Evolutionary conservation across 2,797 vertebrate genomes (phyloP).

Genomic region (Sibirionetta formosa): DNA sequence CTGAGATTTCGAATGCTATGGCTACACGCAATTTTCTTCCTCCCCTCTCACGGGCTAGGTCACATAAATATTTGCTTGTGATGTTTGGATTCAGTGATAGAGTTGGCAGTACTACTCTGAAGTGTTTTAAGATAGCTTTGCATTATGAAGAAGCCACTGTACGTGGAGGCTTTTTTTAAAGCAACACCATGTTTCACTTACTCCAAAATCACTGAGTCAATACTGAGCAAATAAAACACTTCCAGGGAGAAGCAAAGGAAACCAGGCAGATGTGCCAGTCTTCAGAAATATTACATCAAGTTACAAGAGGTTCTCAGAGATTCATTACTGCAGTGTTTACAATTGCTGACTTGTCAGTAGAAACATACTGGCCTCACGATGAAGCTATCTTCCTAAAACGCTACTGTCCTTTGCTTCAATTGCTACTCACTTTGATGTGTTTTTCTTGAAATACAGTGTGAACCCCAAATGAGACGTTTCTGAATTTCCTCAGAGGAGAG

Average conservation of each 20-base stretch:
- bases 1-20: neutral
- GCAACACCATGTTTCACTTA: neutral
- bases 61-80: neutral
- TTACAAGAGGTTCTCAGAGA: neutral
- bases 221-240: neutral
- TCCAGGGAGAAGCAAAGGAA: neutral
- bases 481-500: slow-evolving; percentile 2
- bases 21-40: neutral
- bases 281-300: neutral
- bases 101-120: neutral
- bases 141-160: neutral
- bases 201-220: neutral
- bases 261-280: neutral
- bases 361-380: neutral
- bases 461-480: neutral
- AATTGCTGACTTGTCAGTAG: neutral
- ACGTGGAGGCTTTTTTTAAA: neutral
- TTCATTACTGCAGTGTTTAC: neutral
- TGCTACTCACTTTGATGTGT: neutral
- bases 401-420: neutral
- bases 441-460: neutral
- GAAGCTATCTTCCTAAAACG: neutral
- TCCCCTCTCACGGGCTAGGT: neutral
- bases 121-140: neutral
- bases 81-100: neutral